Base-by-base conservation (phyloP, 2,797 vertebrate species). In the Siniperca obscura region DNA sequence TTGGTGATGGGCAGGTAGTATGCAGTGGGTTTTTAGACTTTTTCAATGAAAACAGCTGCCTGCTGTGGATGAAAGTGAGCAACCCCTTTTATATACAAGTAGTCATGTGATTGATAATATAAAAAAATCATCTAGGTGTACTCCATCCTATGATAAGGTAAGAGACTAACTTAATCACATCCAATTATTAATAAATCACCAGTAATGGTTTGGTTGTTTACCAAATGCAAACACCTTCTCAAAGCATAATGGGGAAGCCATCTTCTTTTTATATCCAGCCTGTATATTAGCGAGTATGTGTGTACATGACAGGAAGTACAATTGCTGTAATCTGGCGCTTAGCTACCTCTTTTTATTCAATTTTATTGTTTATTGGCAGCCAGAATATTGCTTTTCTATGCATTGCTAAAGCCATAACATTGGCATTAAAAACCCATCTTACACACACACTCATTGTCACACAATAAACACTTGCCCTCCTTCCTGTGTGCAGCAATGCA, bases 391-490 rank as follows among this genome's bases (percentile, higher is more conserved):
- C 68, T 56, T 84, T 70, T 76, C 74, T 62, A 60, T 61, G 78
- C 84, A 82, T 75, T 70, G 57, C 73, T 75, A 70, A 82, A 78
- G 74, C 90, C 73, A 76, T 86, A 84, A 87, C 78, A 84, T 65
- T 81, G 78, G 69, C 84, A 88, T 89, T 84, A 86, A 90, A 89
- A 89, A 52, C 76, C 77, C 86, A 86, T 90, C 84, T 76, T 70
- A 80, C 68, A 74, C 74, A 56, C 55, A 60, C 62, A 46, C 59
- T 21, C 19, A 75, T 46, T 82, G 73, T 72, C 81, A 80, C 82
- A 84, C 82, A 74, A 79, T 72, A 75, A 55, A 52, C 84, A 75
- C 80, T 64, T 80, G 70, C 64, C 80, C 82, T 52, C n/a, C 30
- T 30, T 30, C 79, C 53, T 70, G 46, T 1, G 1, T 52, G 27